These are phyloP conservation scores for Lithobates sylvaticus DNA, from an alignment of 2,797 vertebrate species.

Conservation along the genomic window DNA sequence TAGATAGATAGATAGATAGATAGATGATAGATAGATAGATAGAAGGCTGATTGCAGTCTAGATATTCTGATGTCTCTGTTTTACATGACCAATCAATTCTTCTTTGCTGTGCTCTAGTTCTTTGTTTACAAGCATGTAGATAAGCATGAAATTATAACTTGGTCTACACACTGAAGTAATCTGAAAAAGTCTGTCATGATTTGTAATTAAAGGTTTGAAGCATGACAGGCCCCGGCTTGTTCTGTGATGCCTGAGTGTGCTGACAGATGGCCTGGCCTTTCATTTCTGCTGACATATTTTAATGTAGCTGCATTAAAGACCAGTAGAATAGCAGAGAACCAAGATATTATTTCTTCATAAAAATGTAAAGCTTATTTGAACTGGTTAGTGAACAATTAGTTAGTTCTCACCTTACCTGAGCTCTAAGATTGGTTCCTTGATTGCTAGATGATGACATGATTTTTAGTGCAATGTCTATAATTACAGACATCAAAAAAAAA, in stretches of 20 bases:
- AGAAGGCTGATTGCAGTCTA: background rate
- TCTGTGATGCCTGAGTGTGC: slow-evolving; percentile 47
- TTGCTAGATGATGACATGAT: background rate
- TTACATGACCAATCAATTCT: slow-evolving; percentile 49
- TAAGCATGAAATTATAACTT: slow-evolving; percentile 53
- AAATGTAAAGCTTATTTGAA: background rate
- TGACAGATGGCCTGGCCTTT: slow-evolving; percentile 61
- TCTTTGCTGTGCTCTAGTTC: slow-evolving; percentile 8
- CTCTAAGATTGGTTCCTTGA: background rate
- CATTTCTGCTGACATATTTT: slow-evolving; percentile 45
- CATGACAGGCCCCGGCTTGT: slow-evolving; percentile 46
- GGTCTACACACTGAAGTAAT: slow-evolving; percentile 37
- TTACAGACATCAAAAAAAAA: background rate
- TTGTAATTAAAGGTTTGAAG: slow-evolving; percentile 57
- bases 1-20: too few species aligned
- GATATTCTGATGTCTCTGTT: slow-evolving; percentile 32
- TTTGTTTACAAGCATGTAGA: slow-evolving; percentile 53
- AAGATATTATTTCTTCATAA: background rate
- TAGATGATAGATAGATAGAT: background rate
- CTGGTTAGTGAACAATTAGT: background rate
- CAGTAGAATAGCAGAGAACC: slow-evolving; percentile 15
- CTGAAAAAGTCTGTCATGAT: slow-evolving; percentile 53
- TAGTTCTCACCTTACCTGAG: background rate
- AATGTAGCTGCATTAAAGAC: slow-evolving; percentile 21
- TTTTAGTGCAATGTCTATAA: background rate